Base-by-base conservation (phyloP, 2,888 invertebrate species). In the Yponomeuta evonymella region DNA sequence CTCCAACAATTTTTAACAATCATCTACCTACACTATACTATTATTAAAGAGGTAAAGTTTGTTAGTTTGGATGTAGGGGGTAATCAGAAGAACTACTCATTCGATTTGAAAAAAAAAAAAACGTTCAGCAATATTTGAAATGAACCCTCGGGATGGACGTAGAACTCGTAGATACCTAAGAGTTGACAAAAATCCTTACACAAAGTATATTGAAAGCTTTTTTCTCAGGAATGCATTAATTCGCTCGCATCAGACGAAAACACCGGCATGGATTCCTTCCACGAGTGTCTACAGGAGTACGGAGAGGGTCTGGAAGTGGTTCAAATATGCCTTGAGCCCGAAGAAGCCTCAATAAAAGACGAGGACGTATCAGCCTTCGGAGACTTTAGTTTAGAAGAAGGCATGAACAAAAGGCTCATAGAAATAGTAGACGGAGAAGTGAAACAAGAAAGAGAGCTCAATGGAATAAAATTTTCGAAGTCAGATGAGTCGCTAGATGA, bases 231-330 rank as follows among this genome's bases (percentile, higher is more conserved):
- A 84, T 92, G 87, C 76, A 81, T 92, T 72, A 92, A 93, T 78
- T 94, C 94, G 1, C 82, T 94, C 71, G 93, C 93, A 8, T 94
- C 94, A 58, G 94, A 94, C 72, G 94, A 94, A 75, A 94, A 94
- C 77, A 94, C 94, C 0, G 94, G 94, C 65, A 90, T 94, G 84
- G 94, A 94, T 72, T 94, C 94, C 67, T 94, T 94, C 77, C 94
- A 94, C 79, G 94, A 94, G 82, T 94, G 94, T 76, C 90, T 94
- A 66, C 94, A 94, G 80, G 94, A 94, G 77, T 94, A 94, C 75
- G 94, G 94, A 6, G 94, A 94, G 79, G 94, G 94, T 29, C 76
- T 94, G 71, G 94, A 94, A 80, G 94, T 94, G 4, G 93, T 94
- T 15, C 94, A 94, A 76, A 94, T 94, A 78, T 94, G 94, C 76